Percentiles rank a stretch among this genome's conserved stretches.
Evolutionary conservation across 2,113 vertebrate genomes (phyloP).

Genomic region (Quiscalus mexicanus): DNA sequence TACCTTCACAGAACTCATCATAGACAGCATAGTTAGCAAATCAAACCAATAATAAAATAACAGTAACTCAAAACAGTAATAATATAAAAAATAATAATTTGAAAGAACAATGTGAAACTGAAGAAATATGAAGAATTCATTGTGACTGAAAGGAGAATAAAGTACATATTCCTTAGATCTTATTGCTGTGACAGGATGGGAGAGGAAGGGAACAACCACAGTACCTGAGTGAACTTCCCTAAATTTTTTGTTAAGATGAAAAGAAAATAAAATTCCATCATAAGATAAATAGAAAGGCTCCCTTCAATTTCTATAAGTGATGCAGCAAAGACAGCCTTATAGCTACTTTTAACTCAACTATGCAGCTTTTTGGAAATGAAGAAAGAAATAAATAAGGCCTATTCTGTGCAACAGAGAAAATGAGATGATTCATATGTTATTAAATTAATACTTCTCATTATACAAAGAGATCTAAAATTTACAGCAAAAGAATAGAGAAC

Average conservation of each 20-base stretch:
- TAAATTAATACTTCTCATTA: slow-evolving; percentile 53
- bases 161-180: background rate
- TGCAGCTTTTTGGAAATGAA: background rate
- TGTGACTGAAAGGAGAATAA: background rate
- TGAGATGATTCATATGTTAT: slow-evolving; percentile 44
- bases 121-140: background rate
- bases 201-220: background rate
- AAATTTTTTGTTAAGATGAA: background rate
- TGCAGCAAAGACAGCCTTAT: background rate
- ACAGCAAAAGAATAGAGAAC: slow-evolving; percentile 51
- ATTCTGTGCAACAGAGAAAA: background rate
- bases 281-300: background rate
- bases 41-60: background rate
- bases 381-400: background rate
- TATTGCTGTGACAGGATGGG: background rate
- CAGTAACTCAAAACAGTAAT: background rate
- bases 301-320: background rate
- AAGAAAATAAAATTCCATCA: background rate
- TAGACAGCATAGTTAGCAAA: rapidly evolving
- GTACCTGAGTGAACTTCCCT: background rate
- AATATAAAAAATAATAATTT: background rate
- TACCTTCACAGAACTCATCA: background rate
- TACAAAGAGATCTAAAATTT: slow-evolving; percentile 52
- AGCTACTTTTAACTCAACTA: background rate
- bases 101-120: background rate